Conservation (phyloP, 1,140 invertebrate species). For the Rhopalosiphum maidis region DNA sequence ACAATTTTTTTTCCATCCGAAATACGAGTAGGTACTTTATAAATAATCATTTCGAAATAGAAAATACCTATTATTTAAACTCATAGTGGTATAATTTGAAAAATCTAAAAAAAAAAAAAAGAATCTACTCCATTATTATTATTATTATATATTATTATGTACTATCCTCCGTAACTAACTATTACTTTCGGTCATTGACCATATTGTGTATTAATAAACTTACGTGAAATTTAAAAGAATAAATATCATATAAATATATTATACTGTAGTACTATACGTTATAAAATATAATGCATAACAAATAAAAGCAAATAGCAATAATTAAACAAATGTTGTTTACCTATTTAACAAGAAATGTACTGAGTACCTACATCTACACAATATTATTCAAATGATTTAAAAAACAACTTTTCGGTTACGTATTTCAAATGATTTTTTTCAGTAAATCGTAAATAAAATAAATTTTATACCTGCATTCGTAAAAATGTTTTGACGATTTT, state of each 20-base stretch:
- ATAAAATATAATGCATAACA: not conserved
- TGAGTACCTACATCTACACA: not conserved
- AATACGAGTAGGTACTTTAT: not conserved
- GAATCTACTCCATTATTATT: conserved; percentile 1
- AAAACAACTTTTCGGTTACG: not conserved
- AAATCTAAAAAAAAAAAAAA: not conserved
- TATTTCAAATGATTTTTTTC: not conserved
- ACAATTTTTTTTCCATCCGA: not conserved
- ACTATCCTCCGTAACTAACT: not conserved
- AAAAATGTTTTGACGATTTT: not conserved
- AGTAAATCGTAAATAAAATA: not conserved
- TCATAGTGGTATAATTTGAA: not conserved
- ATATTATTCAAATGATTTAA: not conserved
- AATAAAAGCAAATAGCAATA: not conserved
- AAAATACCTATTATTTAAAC: not conserved
- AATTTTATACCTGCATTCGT: not conserved
- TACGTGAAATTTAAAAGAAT: not conserved
- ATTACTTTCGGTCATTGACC: conserved; percentile 39
- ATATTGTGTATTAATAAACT: not conserved
- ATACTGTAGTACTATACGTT: not conserved
- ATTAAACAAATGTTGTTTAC: not conserved
- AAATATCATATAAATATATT: not conserved
- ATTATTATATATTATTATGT: not conserved
- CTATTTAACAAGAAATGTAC: not conserved
- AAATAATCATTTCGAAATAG: not conserved